phyloP scores from a whole-genome alignment of 2,113 vertebrate species.

The Stictonetta naevosa region DNA sequence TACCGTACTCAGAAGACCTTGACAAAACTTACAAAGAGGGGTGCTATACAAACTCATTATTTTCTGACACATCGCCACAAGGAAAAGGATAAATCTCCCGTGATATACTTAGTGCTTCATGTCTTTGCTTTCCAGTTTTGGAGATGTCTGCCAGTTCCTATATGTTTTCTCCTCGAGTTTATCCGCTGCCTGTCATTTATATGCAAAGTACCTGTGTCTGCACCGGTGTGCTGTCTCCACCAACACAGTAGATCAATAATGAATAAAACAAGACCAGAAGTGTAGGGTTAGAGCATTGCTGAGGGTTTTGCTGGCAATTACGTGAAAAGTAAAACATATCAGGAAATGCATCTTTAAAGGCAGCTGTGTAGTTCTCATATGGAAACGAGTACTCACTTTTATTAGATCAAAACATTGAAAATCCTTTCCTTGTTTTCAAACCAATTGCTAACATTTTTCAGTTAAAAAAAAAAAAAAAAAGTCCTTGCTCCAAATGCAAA shows the following conservation, averaged over 20 bases:
- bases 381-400: background rate
- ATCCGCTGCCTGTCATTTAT: background rate
- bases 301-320: background rate
- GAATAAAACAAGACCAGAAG: slow-evolving; percentile 1
- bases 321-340: background rate
- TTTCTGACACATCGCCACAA: background rate
- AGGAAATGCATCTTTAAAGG: background rate
- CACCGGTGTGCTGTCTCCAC: background rate
- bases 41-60: background rate
- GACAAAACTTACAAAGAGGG: background rate
- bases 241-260: background rate
- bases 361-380: accelerated
- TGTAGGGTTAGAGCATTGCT: background rate
- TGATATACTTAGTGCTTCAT: background rate
- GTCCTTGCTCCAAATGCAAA: background rate
- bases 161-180: background rate
- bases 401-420: slow-evolving; percentile 5
- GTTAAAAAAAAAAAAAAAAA: background rate
- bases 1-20: background rate
- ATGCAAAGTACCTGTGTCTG: background rate
- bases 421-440: background rate
- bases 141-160: background rate
- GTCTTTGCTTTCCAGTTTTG: background rate
- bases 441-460: background rate
- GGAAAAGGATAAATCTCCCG: background rate